Evolutionary conservation across 2,888 invertebrate species (phyloP), one percentile per base, ranked within the genome.

Genomic region (Drosophila setosimentum): DNA sequence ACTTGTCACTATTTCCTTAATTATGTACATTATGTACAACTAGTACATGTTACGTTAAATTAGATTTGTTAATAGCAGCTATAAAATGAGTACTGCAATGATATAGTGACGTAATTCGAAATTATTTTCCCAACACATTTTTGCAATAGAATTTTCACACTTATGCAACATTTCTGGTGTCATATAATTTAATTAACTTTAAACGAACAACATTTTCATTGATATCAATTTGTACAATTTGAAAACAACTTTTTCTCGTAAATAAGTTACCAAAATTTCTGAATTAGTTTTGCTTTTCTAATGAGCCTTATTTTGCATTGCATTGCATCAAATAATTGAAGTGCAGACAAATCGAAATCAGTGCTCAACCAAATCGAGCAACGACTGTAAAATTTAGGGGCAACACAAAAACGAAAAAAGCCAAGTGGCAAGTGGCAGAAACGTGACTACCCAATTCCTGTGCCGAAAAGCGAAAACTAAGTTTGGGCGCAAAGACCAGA

Each of bases 351-450:
- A 65, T 42, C 55, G 24, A 64, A 78, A 61, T 64, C 70, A 70
- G 70, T 67, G 80, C 61, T 48, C 78, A 57, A 49, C 62, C 58
- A 62, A 57, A 58, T 42, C 57, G 58, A 32, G 37, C 82, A 53
- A 61, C 82, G 78, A 82, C 76, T 78, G 73, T 76, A 64, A 55
- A 53, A 67, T 58, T 64, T 66, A 30, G 29, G 40, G 51, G 65
- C 51, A 45, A 71, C 71, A 53, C 30, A 32, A 37, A 65, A 59
- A n/a, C n/a, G n/a, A n/a, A 69, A 64, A 45, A 29, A 68, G 69
- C 61, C 79, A 72, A 79, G 86, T 86, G 89, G 77, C 86, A 91
- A 91, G 91, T 89, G 90, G 82, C 91, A 91, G 80, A 81, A 86
- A 90, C 91, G 91, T 91, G 91, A 90, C 90, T 90, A 65, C 68